phyloP scores from a whole-genome alignment of 2,113 vertebrate species.

The Excalfactoria chinensis region DNA sequence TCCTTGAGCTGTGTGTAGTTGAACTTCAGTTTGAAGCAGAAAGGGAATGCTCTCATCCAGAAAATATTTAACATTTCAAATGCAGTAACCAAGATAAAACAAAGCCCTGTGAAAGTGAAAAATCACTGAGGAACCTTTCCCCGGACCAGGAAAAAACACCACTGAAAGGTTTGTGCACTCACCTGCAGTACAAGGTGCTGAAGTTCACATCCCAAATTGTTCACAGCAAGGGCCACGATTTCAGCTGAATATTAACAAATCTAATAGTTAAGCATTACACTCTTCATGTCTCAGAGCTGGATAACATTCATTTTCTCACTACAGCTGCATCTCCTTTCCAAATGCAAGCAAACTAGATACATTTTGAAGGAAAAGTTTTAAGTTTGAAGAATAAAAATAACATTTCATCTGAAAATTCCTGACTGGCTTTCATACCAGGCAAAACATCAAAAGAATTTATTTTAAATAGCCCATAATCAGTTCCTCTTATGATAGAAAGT shows the following conservation, averaged over 20 bases:
- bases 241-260: fast-evolving
- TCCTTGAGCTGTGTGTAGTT: neutral
- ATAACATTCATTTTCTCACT: neutral
- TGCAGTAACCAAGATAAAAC: neutral
- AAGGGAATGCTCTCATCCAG: neutral
- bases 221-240: neutral
- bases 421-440: neutral
- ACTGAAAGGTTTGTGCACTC: neutral
- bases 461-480: neutral
- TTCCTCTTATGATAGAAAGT: neutral
- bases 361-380: neutral
- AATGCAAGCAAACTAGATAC: neutral
- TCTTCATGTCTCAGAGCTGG: neutral
- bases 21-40: neutral
- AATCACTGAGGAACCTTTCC: neutral
- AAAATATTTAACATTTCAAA: neutral
- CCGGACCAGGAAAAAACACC: neutral
- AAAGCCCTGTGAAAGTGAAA: neutral
- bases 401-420: neutral
- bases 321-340: neutral
- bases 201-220: neutral
- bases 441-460: conserved; percentile 5
- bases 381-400: neutral
- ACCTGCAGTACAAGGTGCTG: neutral
- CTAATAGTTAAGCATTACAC: neutral